These are phyloP conservation scores for Hippolais icterina DNA, from an alignment of 2,113 vertebrate species.

Conservation along the genomic window DNA sequence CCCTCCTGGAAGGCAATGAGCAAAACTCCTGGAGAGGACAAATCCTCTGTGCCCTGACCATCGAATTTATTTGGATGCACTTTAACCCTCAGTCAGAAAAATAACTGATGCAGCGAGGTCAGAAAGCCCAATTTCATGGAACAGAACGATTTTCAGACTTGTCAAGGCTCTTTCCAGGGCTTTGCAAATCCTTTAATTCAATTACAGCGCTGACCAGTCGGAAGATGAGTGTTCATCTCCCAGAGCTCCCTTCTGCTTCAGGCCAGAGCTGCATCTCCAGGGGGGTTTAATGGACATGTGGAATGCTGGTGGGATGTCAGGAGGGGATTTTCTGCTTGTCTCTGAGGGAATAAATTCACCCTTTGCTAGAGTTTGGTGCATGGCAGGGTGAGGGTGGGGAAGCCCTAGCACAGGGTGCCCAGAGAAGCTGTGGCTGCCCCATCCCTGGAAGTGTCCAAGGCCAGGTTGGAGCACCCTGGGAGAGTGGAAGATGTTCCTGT, in stretches of 20 bases:
- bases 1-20: not conserved
- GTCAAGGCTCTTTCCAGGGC: not conserved
- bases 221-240: not conserved
- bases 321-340: not conserved
- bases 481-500: not conserved
- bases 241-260: not conserved
- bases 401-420: rapidly evolving
- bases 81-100: not conserved
- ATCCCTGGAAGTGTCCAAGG: not conserved
- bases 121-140: not conserved
- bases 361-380: not conserved
- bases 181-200: constrained; percentile 47
- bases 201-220: constrained; percentile 2
- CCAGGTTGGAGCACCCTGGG: not conserved
- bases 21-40: not conserved
- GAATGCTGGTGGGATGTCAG: not conserved
- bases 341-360: not conserved
- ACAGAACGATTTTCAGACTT: not conserved
- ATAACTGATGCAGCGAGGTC: not conserved
- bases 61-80: not conserved
- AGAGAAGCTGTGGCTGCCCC: not conserved
- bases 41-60: not conserved
- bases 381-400: not conserved
- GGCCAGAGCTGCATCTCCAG: not conserved
- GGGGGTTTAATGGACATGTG: not conserved